phyloP scores from a whole-genome alignment of 2,888 invertebrate genomes.

The Chesias legatella region DNA sequence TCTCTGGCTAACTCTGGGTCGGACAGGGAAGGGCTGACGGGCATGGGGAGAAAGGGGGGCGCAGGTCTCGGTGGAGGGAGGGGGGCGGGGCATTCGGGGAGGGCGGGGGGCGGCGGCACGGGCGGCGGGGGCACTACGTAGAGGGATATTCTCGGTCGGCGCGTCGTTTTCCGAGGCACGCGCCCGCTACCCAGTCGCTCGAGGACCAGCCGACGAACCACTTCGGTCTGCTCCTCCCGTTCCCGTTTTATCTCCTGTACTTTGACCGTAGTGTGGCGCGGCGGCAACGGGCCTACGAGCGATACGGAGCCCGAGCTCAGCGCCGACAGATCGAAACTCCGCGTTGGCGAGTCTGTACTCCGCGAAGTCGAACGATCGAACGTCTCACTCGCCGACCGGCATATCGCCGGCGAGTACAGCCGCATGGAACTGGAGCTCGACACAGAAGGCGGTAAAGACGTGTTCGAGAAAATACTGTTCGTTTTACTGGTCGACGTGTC shows the following conservation, averaged over 20 bases:
- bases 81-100: constrained; percentile 35
- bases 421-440: constrained; percentile 45
- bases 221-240: constrained; percentile 86
- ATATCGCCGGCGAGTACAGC: constrained; percentile 65
- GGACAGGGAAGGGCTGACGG: constrained; percentile 73
- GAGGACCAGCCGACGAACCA: constrained; percentile 91
- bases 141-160: constrained; percentile 11
- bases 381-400: constrained; percentile 69
- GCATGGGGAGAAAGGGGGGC: constrained; percentile 49
- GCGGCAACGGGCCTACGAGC: constrained; percentile 63
- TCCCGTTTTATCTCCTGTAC: constrained; percentile 27
- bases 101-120: constrained; percentile 48
- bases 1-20: constrained; percentile 79
- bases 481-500: constrained; percentile 39
- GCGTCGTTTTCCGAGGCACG: constrained; percentile 35
- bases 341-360: constrained; percentile 46
- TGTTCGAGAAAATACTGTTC: constrained; percentile 24
- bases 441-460: constrained; percentile 34
- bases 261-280: constrained; percentile 47
- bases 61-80: constrained; percentile 46
- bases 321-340: constrained; percentile 48
- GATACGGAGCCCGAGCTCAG: constrained; percentile 53
- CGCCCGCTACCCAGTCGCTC: constrained; percentile 81
- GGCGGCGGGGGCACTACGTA: constrained; percentile 44
- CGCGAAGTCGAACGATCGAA: constrained; percentile 51